Conservation (phyloP, 2,797 vertebrate genomes). For the Cossypha heuglini region DNA sequence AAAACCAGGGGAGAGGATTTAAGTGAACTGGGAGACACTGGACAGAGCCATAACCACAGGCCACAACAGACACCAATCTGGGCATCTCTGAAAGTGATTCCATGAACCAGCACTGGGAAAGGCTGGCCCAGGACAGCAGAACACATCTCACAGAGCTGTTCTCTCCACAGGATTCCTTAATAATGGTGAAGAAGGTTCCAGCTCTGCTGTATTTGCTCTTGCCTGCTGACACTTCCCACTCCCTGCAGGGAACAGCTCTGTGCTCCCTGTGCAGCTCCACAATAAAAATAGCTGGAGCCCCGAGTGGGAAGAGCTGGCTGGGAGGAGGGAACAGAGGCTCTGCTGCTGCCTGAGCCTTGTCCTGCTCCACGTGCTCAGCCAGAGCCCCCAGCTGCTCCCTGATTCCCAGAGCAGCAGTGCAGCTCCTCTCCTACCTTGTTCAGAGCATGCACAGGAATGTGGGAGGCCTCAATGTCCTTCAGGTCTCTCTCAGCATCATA, state of each 20-base stretch:
- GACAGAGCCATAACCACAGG: neutral
- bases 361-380: neutral
- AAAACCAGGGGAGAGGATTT: neutral
- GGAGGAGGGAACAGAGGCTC: neutral
- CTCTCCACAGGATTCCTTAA: neutral
- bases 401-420: neutral
- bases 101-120: neutral
- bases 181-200: neutral
- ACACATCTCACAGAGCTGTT: neutral
- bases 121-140: neutral
- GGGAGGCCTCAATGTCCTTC: conserved; percentile 89
- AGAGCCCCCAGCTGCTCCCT: neutral
- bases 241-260: neutral
- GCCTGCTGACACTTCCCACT: neutral
- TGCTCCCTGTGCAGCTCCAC: neutral
- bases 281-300: neutral
- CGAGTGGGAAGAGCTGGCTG: neutral
- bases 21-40: neutral
- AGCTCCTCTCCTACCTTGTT: conserved; percentile 84
- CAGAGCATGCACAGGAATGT: conserved; percentile 92
- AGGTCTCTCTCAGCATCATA: conserved; percentile 97
- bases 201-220: neutral
- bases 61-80: neutral
- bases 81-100: neutral
- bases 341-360: neutral